Conservation (phyloP, 2,113 vertebrate genomes). For the Actinemys pallida region DNA sequence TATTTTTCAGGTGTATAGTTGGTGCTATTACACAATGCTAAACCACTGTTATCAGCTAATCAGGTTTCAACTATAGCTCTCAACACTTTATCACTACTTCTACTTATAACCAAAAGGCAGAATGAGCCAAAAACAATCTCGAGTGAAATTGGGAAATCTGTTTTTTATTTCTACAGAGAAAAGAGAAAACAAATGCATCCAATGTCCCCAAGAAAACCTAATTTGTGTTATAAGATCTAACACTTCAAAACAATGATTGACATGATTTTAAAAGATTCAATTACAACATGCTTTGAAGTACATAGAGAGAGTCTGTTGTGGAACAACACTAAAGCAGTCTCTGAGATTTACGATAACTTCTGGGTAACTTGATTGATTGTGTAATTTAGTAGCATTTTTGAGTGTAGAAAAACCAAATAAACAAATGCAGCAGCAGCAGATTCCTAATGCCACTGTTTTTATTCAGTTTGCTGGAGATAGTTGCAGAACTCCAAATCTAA, state of each 20-base stretch:
- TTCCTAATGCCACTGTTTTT: not conserved
- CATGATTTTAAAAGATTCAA: constrained; percentile 17
- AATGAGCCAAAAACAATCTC: not conserved
- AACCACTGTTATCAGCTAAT: not conserved
- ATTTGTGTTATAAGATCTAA: constrained; percentile 41
- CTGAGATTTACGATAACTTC: not conserved
- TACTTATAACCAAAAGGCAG: not conserved
- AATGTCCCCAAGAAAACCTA: constrained; percentile 21
- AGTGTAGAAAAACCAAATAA: no score
- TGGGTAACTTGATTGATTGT: constrained; percentile 27
- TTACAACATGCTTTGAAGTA: constrained; percentile 1
- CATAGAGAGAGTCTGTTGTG: not conserved
- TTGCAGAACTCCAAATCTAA: not conserved
- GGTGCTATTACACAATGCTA: not conserved
- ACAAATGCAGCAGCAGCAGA: not conserved
- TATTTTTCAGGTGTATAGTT: not conserved
- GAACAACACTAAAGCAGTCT: constrained; percentile 9
- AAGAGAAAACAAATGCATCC: not conserved
- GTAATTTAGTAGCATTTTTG: not conserved
- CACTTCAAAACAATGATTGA: not conserved
- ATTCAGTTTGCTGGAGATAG: not conserved
- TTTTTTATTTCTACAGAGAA: constrained; percentile 15
- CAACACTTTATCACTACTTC: not conserved
- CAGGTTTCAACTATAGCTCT: constrained; percentile 6
- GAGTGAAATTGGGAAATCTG: constrained; percentile 1